A percentile compares a stretch with the other conserved stretches of the same genome.
Conservation (phyloP, 1,140 invertebrate species). For the Meloidogyne hapla region DNA sequence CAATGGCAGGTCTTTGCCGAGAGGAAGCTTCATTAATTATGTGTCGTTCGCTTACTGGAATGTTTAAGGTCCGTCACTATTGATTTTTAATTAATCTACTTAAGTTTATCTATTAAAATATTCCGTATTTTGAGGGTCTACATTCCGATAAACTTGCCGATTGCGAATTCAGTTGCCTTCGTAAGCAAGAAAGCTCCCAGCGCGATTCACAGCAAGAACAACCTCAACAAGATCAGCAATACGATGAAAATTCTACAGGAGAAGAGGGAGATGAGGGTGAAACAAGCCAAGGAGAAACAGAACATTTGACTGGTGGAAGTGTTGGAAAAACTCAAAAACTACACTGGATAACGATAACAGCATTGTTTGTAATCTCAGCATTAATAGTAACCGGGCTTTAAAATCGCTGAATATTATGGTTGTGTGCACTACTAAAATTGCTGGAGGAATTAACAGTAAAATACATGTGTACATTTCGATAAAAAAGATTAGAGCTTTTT, state of each 20-base stretch:
- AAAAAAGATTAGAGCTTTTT: no score
- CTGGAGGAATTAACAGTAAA: no score
- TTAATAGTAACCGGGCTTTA: background rate
- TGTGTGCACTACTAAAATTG: no score
- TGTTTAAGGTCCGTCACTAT: slow-evolving; percentile 58
- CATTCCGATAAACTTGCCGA: slow-evolving; percentile 25
- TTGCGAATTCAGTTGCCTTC: slow-evolving; percentile 54
- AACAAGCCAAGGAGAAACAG: slow-evolving; percentile 12
- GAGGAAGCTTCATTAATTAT: slow-evolving; percentile 61
- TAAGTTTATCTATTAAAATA: background rate
- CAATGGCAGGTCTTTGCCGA: slow-evolving; percentile 58
- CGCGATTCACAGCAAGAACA: slow-evolving; percentile 15
- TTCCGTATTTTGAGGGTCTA: background rate
- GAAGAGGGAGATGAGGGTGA: slow-evolving; percentile 26
- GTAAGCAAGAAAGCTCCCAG: slow-evolving; percentile 22
- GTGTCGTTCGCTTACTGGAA: slow-evolving; percentile 49
- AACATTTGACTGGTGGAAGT: slow-evolving; percentile 7
- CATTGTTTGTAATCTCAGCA: background rate
- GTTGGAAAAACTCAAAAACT: background rate
- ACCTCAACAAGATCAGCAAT: slow-evolving; percentile 4
- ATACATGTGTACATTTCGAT: no score
- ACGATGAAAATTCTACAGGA: slow-evolving; percentile 11
- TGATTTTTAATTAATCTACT: no score
- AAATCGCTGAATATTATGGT: background rate
- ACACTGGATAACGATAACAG: background rate